Base-by-base conservation (phyloP, 2,797 vertebrate genomes). In the Ateles fusciceps region DNA sequence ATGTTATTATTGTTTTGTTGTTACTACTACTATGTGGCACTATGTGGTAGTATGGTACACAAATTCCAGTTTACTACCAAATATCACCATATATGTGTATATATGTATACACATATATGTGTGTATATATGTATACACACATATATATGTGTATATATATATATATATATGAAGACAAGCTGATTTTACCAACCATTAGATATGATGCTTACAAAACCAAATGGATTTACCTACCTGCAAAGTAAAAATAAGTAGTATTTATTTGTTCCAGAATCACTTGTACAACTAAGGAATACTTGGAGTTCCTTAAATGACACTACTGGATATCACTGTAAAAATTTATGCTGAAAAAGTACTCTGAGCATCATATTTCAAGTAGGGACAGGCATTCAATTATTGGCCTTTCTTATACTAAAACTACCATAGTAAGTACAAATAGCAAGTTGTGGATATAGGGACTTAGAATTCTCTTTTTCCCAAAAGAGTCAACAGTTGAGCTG, bases 131-230 rank as follows among this genome's bases (percentile, higher is more conserved):
- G 36, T 36, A 36, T 36, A 42, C 42, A 42, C 42, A 42, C 42
- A 42, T 6, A 42, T 42, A 42, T 42, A 42, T 42, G 6, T 42
- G 6, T 42, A 42, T 42, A 42, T 7, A 42, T 7, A 42, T 9
- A 72, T 21, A 81, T 11, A 55, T 7, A 94, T 4, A 91, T 13
- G 52, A 76, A 42, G n/a, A 76, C 59, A 78, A 81, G 52, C 14
- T 52, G 52, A 83, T 48, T 91, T 84, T 22, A 48, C 95, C 85
- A 97, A 39, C 91, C 28, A 86, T 52, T 80, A 86, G 30, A 48
- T 64, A 81, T 5, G 46, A 79, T 81, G 44, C 28, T 28, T 55
- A 48, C 8, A 81, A 78, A 94, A 84, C 28, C 50, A 89, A 93
- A 92, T 33, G 91, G 84, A 50, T 81, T 76, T 86, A 17, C 7